Conservation (phyloP, 1,140 invertebrate genomes). For the Anastrepha obliqua region DNA sequence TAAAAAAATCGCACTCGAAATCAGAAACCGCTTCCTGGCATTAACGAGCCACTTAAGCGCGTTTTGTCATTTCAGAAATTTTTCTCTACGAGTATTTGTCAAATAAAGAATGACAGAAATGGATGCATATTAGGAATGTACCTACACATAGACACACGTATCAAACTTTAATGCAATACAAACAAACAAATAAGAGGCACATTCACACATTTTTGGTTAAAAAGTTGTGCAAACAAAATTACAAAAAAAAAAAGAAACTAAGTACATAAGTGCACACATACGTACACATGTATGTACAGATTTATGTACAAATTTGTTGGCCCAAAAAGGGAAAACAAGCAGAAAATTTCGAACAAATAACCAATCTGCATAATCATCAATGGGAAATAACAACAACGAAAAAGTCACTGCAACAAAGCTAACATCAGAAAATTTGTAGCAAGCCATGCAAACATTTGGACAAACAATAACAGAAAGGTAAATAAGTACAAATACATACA, state of each 20-base stretch:
- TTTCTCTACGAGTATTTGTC: not conserved
- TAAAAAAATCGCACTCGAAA: not conserved
- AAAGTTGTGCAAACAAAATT: not conserved
- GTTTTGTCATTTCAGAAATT: not conserved
- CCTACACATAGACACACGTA: not conserved
- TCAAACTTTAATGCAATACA: not conserved
- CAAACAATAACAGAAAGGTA: not conserved
- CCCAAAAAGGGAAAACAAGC: not conserved
- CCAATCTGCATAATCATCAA: conserved; percentile 45
- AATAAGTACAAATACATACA: not conserved
- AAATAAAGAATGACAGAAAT: not conserved
- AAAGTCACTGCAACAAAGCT: not conserved
- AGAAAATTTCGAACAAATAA: not conserved
- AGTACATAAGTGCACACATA: not conserved
- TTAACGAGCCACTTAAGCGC: not conserved
- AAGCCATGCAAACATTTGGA: not conserved
- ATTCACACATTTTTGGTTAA: not conserved
- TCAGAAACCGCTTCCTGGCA: not conserved
- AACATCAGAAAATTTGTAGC: conserved; percentile 20
- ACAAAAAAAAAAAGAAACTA: not conserved
- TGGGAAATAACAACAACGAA: conserved; percentile 32
- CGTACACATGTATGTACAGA: too few species aligned
- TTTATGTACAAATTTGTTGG: not conserved
- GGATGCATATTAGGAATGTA: not conserved
- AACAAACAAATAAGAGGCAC: not conserved